Base-by-base conservation (phyloP, 2,113 vertebrate genomes). In the Sphaerodactylus townsendi region DNA sequence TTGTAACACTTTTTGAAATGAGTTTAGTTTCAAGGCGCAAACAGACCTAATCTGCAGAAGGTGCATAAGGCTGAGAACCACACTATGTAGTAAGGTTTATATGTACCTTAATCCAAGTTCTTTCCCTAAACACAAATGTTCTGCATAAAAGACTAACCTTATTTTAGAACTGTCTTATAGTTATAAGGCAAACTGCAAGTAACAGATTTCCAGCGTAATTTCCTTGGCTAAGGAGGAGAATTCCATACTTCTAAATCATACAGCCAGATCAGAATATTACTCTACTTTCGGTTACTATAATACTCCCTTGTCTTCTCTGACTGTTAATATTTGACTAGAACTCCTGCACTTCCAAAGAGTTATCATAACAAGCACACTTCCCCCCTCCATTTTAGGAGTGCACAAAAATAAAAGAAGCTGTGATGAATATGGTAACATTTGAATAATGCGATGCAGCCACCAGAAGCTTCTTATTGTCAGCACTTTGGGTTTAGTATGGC, bases 271-370 rank as follows among this genome's bases (percentile, higher is more conserved):
- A 77, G 70, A 82, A 0, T 46, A 84, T 77, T 37, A 64, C 2
- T 48, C 77, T 76, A 70, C 30, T 70, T 77, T 39, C 30, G 39
- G 37, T 3, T 7, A 0, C 4, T 79, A 0, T 10, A 87, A 73
- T n/a, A 46, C 37, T 85, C 84, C 0, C 48, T 33, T 77, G 44
- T 79, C 17, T 53, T 70, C 50, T 79, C 68, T 59, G 77, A 17
- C 30, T 19, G 11, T 72, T n/a, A 50, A 56, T 59, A 70, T 84
- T 88, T 77, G 37, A 82, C 30, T 71, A 77, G n/a, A 25, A 77
- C 66, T 66, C 8, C n/a, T 37, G 66, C 68, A 69, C 39, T n/a
- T 62, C 0, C 0, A 76, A 68, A 73, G 68, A 72, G 41, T 81
- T 68, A 88, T 7, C 73, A 79, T 83, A 82, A 11, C 0, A 77